Conservation (phyloP, 2,113 vertebrate genomes). For the Gracilinanus agilis region DNA sequence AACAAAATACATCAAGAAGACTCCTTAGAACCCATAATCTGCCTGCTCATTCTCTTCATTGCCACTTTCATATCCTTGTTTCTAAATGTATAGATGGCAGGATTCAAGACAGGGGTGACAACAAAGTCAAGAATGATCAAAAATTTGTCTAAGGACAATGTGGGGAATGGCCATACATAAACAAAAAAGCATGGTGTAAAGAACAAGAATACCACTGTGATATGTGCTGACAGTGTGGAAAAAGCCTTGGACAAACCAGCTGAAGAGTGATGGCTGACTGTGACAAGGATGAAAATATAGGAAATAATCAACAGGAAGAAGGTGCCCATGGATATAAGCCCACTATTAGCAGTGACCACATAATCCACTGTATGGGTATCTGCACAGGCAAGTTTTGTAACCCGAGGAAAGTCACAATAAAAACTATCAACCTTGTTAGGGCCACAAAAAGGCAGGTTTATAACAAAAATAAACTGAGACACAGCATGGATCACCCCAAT, state of each 20-base stretch:
- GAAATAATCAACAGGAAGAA: constrained; percentile 53
- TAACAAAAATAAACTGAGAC: constrained; percentile 43
- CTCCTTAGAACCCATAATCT: not conserved
- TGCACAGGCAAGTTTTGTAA: constrained; percentile 54
- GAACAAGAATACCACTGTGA: constrained; percentile 52
- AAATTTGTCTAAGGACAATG: constrained; percentile 47
- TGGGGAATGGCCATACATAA: constrained; percentile 40
- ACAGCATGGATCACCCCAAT: constrained; percentile 3
- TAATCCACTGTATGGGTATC: constrained; percentile 38
- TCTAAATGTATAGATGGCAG: constrained; percentile 62
- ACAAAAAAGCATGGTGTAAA: constrained; percentile 58
- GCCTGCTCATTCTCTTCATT: constrained; percentile 8
- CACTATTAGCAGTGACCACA: constrained; percentile 33
- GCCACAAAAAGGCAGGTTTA: constrained; percentile 28
- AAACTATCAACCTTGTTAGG: constrained; percentile 32
- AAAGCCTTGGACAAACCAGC: constrained; percentile 50
- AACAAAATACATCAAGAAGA: not conserved
- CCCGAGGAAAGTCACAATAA: constrained; percentile 30
- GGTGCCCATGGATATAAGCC: constrained; percentile 37
- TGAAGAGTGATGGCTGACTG: constrained; percentile 36
- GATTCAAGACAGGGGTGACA: constrained; percentile 53
- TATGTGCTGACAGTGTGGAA: constrained; percentile 53
- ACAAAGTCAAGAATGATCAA: constrained; percentile 61
- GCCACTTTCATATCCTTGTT: constrained; percentile 50
- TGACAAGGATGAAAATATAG: constrained; percentile 39